Base-by-base conservation (phyloP, 2,113 vertebrate genomes). In the Willisornis vidua region DNA sequence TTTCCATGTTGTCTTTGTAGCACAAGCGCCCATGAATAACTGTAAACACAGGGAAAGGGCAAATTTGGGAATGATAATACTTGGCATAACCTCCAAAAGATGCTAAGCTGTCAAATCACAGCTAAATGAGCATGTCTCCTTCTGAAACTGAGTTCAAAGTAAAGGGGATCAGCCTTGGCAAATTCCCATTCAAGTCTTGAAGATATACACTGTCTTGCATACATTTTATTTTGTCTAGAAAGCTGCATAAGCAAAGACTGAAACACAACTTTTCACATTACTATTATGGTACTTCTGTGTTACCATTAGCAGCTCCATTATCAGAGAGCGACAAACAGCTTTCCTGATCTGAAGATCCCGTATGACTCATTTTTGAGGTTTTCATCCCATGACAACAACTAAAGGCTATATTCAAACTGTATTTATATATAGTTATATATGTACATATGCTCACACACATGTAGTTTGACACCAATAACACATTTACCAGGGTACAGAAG, bases 301-400 rank as follows among this genome's bases (percentile, higher is more conserved):
- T 77, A 68, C 28, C 15, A 1, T 25, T 14, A 61, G 68, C 43
- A 57, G 61, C 16, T 52, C 33, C 8, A 5, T 59, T 90, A 91
- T 77, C 82, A 63, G 55, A 84, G 17, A 63, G 33, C 1, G 3
- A 45, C 61, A 84, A 75, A 66, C 6, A 87, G 57, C 59, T 90
- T 79, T 85, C 93, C 63, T 76, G 39, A 75, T 89, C 31, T 45
- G 35, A 67, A 84, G n/a, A 90, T 86, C 37, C 59, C 61, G 57
- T 78, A 16, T 88, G 90, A 88, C 81, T 92, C 2, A 78, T 20
- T 88, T 71, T 55, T 88, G 80, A 84, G 68, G 76, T 65, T 93
- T 89, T 70, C 68, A 90, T 78, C 9, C 68, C 41, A 39, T 7
- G 18, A 88, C 35, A 93, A 86, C 39, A 81, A 75, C 45, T 23